Evolutionary conservation across 2,113 vertebrate species (phyloP).

Genomic region (Cyphomyrus discorhynchus): DNA sequence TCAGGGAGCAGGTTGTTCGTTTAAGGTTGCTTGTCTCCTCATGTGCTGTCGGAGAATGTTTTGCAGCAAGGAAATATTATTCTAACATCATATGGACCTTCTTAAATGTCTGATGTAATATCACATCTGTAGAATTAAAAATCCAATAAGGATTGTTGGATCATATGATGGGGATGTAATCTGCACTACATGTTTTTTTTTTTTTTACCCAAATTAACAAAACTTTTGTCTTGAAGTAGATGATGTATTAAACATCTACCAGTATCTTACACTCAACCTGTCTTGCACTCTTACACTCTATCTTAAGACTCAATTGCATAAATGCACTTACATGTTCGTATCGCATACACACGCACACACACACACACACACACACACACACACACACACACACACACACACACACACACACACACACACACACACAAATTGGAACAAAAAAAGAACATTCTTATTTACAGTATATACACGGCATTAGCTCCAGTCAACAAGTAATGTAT

Average conservation of each 20-base stretch:
- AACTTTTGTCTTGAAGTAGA: not conserved
- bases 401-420: not conserved
- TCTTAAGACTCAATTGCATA: not conserved
- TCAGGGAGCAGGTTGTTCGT: not conserved
- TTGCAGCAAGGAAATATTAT: not conserved
- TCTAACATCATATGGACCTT: not conserved
- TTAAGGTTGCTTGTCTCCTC: not conserved
- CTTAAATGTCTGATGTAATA: not conserved
- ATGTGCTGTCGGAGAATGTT: not conserved
- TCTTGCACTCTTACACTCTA: too few relatives aligned
- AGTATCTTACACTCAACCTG: not conserved
- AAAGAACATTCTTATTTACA: not conserved
- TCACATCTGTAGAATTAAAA: not conserved
- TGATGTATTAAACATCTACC: not conserved
- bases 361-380: not conserved
- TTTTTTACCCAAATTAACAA: not conserved
- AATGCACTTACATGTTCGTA: not conserved
- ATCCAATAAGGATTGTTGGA: not conserved
- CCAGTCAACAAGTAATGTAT: not conserved
- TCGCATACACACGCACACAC: not conserved
- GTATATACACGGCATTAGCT: not conserved
- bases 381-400: not conserved
- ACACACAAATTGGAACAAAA: not conserved
- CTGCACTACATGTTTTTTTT: not conserved
- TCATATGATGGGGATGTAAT: not conserved